Base-by-base conservation (phyloP, 2,888 invertebrate genomes). In the Nyleta sp. region DNA sequence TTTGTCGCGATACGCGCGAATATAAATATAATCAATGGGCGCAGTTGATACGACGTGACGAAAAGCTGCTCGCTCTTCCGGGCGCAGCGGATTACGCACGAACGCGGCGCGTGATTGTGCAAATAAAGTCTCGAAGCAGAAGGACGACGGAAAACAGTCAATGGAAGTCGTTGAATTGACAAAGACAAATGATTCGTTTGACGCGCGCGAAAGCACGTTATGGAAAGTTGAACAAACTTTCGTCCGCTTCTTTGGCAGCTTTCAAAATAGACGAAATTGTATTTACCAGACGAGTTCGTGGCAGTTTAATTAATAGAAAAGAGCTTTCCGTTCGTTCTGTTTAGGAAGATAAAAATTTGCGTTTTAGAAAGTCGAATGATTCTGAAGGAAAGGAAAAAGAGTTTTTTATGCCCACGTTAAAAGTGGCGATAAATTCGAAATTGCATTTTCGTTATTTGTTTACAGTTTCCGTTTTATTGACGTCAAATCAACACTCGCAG, bases 131-230 rank as follows among this genome's bases (percentile, higher is more conserved):
- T 64, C 28, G 17, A 48, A 62, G 62, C 22, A 15, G 35, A 38
- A 62, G 48, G 22, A 62, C 48, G 20, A 48, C 35, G 33, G 22
- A 22, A 28, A 42, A 57, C 17, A 33, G 59, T 44, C 52, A 48
- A 40, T 52, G 64, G 50, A 64, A 52, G 28, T 42, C 50, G 13
- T 13, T 13, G n/a, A 18, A 52, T 52, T 64, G 40, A 42, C 64
- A 64, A 42, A 42, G 31, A 64, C 40, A 52, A 50, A 64, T 42
- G 64, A 62, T 62, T 48, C 28, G 31, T 52, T 52, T 52, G 40
- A 31, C 18, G 20, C 10, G 13, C 18, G 18, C 38, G 33, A 18
- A 28, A 28, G 28, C 38, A 22, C n/a, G 20, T 44, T 38, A 57
- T 42, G 24, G 28, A 42, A 28, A 42, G 57, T 42, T 40, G 42